These are phyloP conservation scores for Limnephilus rhombicus DNA, from an alignment of 2,888 invertebrate genomes.

Conservation along the genomic window DNA sequence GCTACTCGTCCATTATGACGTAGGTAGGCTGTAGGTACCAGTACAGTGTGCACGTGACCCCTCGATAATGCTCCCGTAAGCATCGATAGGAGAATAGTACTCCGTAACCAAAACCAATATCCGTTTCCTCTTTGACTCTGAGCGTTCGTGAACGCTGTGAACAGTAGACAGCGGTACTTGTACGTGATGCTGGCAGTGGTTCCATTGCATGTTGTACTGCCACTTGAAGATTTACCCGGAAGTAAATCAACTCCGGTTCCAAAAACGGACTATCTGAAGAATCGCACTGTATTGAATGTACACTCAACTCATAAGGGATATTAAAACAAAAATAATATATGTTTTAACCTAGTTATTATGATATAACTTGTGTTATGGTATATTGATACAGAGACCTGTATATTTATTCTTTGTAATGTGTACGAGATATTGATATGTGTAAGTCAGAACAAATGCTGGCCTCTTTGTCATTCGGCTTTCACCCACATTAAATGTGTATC, in stretches of 20 bases:
- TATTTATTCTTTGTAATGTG: too few relatives aligned
- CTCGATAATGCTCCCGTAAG: not conserved
- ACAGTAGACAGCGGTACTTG: not conserved
- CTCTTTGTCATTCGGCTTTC: too few relatives aligned
- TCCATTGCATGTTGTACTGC: not conserved
- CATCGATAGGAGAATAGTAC: not conserved
- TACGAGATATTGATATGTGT: too few relatives aligned
- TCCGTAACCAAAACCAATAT: slow-evolving; percentile 37
- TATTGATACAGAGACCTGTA: too few relatives aligned
- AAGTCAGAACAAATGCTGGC: too few relatives aligned
- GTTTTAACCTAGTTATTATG: too few relatives aligned
- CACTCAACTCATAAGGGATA: not conserved
- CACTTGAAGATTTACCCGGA: not conserved
- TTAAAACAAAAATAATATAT: not conserved
- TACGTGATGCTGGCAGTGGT: not conserved
- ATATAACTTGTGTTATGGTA: too few relatives aligned
- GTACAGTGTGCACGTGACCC: not conserved
- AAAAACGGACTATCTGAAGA: not conserved
- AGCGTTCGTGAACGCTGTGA: not conserved
- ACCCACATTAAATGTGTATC: too few relatives aligned
- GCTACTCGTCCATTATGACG: too few relatives aligned
- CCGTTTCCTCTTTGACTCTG: slow-evolving; percentile 27
- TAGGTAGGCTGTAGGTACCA: not conserved
- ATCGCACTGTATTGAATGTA: not conserved
- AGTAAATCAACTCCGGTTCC: not conserved